Evolutionary conservation across 23 tunicate species (phyloP), one percentile per base, ranked within the genome.

Genomic region (Ascidia mentula): DNA sequence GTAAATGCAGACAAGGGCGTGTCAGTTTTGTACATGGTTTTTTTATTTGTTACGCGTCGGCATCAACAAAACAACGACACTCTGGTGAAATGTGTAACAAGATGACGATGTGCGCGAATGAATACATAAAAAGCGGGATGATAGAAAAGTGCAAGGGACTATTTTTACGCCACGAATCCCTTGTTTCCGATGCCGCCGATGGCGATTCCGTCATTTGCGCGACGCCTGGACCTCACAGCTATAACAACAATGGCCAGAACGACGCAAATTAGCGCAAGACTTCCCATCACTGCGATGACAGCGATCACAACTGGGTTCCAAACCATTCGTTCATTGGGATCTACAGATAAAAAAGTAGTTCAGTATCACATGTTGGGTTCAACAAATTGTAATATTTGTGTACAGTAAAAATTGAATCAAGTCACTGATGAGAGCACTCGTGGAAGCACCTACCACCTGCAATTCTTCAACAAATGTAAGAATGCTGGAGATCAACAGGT

Each of bases 391-490:
- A n/a, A n/a, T n/a, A n/a, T n/a, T n/a, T n/a, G n/a, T n/a, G n/a
- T n/a, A n/a, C n/a, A n/a, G n/a, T n/a, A n/a, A n/a, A n/a, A n/a
- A n/a, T n/a, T n/a, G n/a, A n/a, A n/a, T n/a, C n/a, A n/a, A n/a
- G n/a, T n/a, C 15, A 1, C 30, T 37, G 92, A 36, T 33, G 92
- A 32, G 22, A 75, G 35, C 34, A 18, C 81, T 72, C 15, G 36
- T 46, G 28, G n/a, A 18, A 60, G 72, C 88, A 70, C 91, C 92
- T 93, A 93, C 98, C 98, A 93, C 98, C 98, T 93, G 98, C 98
- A 88, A 93, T 93, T 93, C 98, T 93, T 93, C 98, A 93, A 93
- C 93, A 93, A 77, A 77, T 32, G 28, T 5, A 36, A 31, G 46
- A 75, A 80, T 84, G 87, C 81, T 87, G 97, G 84, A 92, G 97